phyloP scores from a whole-genome alignment of 2,797 vertebrate species.

The Hozukius guyotensis region DNA sequence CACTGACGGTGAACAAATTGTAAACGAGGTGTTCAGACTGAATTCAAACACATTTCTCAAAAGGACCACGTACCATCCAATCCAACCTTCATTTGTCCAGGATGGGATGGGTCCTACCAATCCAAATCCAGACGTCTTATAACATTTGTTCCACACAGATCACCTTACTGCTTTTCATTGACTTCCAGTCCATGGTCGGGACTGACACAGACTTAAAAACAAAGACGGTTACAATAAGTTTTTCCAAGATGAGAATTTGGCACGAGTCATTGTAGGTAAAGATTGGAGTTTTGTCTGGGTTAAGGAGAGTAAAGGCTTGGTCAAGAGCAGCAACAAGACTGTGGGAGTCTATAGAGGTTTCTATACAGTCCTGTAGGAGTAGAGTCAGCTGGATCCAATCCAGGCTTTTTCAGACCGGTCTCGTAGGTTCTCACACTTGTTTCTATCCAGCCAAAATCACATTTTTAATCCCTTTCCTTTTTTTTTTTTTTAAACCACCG shows the following conservation, averaged over 20 bases:
- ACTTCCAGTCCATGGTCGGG: not conserved
- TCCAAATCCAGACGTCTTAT: not conserved
- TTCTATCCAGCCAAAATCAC: not conserved
- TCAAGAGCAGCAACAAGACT: conserved; percentile 47
- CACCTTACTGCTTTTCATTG: not conserved
- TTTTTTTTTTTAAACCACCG: not conserved
- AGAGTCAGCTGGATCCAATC: conserved; percentile 21
- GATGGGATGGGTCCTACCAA: not conserved
- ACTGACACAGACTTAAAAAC: conserved; percentile 13
- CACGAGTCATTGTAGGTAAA: conserved; percentile 19
- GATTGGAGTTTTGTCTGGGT: not conserved
- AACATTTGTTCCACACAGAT: not conserved
- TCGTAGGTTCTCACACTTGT: not conserved
- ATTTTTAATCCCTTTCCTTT: not conserved
- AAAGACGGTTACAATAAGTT: not conserved
- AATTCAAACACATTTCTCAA: not conserved
- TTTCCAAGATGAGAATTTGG: conserved; percentile 48
- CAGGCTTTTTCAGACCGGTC: not conserved
- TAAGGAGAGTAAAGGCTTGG: conserved; percentile 25
- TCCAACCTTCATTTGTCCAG: not conserved
- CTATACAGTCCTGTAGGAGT: conserved; percentile 25
- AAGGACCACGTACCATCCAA: not conserved
- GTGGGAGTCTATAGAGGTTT: conserved; percentile 31
- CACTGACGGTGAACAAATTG: not conserved
- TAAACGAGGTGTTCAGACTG: not conserved